Evolutionary conservation across 2,888 invertebrate genomes (phyloP), one percentile per base, ranked within the genome.

Genomic region (Callyntrura sp.): DNA sequence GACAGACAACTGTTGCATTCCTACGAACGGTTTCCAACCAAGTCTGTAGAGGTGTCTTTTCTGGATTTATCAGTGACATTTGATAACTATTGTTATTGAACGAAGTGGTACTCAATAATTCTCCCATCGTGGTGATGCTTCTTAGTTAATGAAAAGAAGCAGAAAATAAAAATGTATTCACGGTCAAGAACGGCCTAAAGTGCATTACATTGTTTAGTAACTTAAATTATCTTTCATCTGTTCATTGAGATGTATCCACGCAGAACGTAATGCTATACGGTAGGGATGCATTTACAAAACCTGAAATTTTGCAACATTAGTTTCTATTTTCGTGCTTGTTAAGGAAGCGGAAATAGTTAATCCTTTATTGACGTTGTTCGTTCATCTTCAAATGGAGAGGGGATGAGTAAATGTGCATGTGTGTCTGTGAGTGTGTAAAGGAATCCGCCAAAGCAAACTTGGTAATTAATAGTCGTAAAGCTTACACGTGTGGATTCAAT

Each of bases 341-440:
- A 73, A 87, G 87, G 87, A 87, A 87, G 87, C 87, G 87, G 87
- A 87, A 87, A 82, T 73, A 87, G 57, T 65, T 82, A 86, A 20
- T 57, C 20, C 48, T 73, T 62, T 43, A 17, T 55, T 73, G 43
- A 17, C 65, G 48, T 81, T 20, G 17, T 20, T 43, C 25, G 68
- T 48, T 79, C 86, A 79, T 86, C 65, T 57, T 35, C 68, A 48
- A 70, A n/a, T 43, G 45, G 35, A 28, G 57, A 68, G 20, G 48
- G 62, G 9, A 12, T 65, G 62, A 11, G 35, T 35, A 35, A 4
- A 35, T 35, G 35, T 6, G n/a, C n/a, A n/a, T n/a, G n/a, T n/a
- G n/a, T n/a, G n/a, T n/a, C n/a, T n/a, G n/a, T n/a, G n/a, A n/a
- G n/a, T n/a, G 83, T 83, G 25, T 25, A 65, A 65, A 11, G 43